Evolutionary conservation across 2,113 vertebrate species (phyloP).

Genomic region (Cygnus atratus): DNA sequence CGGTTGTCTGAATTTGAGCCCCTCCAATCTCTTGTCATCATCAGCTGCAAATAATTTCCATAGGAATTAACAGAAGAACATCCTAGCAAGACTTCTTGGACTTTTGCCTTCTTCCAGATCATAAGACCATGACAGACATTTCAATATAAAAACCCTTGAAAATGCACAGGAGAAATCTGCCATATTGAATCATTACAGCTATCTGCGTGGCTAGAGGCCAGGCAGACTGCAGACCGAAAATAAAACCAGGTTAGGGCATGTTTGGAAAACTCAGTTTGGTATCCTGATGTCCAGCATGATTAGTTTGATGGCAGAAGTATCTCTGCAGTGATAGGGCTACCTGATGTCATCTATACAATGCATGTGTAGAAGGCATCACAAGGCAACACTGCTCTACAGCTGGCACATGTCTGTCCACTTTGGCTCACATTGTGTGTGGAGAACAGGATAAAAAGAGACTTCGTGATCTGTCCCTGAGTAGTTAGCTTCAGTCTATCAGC

Average conservation of each 20-base stretch:
- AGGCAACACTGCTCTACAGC: neutral
- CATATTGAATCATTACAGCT: neutral
- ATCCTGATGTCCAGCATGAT: neutral
- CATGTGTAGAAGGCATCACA: neutral
- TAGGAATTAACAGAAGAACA: neutral
- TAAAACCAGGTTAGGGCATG: neutral
- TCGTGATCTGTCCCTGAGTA: neutral
- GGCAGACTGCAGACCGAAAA: neutral
- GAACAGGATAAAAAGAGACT: neutral
- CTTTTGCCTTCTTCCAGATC: neutral
- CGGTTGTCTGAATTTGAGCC: neutral
- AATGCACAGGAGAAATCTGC: neutral
- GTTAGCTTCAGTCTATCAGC: neutral
- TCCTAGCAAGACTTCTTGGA: neutral
- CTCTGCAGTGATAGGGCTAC: neutral
- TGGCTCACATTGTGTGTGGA: neutral
- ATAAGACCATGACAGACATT: neutral
- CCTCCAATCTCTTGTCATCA: neutral
- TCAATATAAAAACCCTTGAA: neutral
- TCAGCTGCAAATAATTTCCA: neutral
- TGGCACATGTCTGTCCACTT: neutral
- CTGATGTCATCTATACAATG: neutral
- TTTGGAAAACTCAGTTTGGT: neutral
- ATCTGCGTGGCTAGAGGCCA: neutral
- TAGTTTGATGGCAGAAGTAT: neutral